Evolutionary conservation across 2,113 vertebrate species (phyloP), one percentile per base, ranked within the genome.

Genomic region (Illadopsis cleaveri): DNA sequence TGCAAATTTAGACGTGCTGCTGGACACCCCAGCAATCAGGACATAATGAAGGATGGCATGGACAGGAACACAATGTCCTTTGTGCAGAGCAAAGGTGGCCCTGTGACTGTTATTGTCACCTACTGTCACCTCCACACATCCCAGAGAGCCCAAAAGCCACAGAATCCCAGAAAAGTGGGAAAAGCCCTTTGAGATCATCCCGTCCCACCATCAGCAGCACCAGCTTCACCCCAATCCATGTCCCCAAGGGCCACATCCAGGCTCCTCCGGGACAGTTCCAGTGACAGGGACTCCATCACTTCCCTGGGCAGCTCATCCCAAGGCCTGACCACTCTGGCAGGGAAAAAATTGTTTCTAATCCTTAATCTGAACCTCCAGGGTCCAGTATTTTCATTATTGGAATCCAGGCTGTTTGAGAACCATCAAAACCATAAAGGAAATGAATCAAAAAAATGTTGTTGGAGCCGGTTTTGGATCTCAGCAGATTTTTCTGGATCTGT

Each of bases 321-420:
- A n/a, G 8, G 23, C 6, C 45, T 82, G 28, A 14, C 12, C 28
- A 21, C 28, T 53, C 38, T 18, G 1, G 0, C 1, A 65, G 12
- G 51, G 28, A 28, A 28, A 64, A 89, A 64, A 89, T 11, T 9
- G 3, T 21, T 61, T 4, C n/a, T 35, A 22, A 40, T 31, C 5
- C 22, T 51, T 18, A 8, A 38, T 40, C 21, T 68, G 53, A 18
- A 1, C 18, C 33, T 51, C 22, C 47, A 23, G 47, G 12, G 22
- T 25, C 25, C 48, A 14, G 7, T 25, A 25, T 50, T 50, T 25
- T 50, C 24, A 7, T 50, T 27, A 1, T 12, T 31, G 71, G 48
- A 75, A 57, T 17, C 65, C 77, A 72, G 37, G 30, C 35, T 77
- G 54, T 6, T 38, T 54, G 54, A 72, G 58, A 70, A 58, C 10